Conservation (phyloP, 2,888 invertebrate species). For the Campoletis raptor region DNA sequence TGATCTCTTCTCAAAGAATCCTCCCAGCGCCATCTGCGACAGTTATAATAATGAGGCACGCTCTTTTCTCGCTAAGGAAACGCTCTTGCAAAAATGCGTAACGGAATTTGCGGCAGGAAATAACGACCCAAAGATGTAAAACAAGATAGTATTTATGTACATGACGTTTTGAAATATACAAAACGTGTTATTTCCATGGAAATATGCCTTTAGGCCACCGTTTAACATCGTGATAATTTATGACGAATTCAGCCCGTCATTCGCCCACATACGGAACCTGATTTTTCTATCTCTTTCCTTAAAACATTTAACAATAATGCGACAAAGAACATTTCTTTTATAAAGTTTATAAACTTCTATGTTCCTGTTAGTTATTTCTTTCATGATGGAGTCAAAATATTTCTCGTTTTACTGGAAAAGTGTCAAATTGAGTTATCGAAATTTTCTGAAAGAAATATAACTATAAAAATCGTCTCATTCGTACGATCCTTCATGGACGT, state of each 20-base stretch:
- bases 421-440: too few relatives aligned
- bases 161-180: not conserved
- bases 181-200: constrained; percentile 10
- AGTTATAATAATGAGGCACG: constrained; percentile 66
- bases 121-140: constrained; percentile 28
- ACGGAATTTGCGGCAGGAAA: constrained; percentile 57
- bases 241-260: not conserved
- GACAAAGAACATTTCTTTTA: not conserved
- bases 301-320: not conserved
- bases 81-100: constrained; percentile 47
- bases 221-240: constrained; percentile 3
- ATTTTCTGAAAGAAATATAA: too few relatives aligned
- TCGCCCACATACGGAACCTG: not conserved
- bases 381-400: too few relatives aligned
- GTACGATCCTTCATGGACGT: too few relatives aligned
- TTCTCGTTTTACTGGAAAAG: too few relatives aligned
- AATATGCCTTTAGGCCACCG: not conserved
- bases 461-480: too few relatives aligned
- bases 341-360: not conserved
- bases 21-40: constrained; percentile 54
- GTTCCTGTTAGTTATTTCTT: too few relatives aligned
- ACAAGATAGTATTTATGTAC: constrained; percentile 13
- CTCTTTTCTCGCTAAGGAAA: constrained; percentile 41
- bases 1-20: constrained; percentile 44
- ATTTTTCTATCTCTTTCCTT: not conserved